A percentile compares a stretch with the other conserved stretches of the same genome.
These are phyloP conservation scores for Eupithecia centaureata DNA, from an alignment of 2,888 invertebrate species.

Conservation along the genomic window DNA sequence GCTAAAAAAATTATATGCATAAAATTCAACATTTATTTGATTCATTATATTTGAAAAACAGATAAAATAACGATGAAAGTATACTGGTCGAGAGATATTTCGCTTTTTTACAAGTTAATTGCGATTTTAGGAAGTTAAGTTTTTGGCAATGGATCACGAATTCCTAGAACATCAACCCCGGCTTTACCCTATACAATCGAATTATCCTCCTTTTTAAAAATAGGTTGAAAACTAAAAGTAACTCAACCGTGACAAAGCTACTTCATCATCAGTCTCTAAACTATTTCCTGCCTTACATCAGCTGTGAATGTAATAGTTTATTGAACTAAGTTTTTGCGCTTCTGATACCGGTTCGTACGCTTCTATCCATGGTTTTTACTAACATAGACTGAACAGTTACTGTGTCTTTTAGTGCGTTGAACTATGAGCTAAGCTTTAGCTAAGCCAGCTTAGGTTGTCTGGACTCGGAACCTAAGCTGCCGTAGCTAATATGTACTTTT, in stretches of 20 bases:
- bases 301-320: slow-evolving; percentile 47
- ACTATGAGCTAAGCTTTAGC: slow-evolving; percentile 7
- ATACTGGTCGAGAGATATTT: too few species aligned
- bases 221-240: too few species aligned
- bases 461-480: not conserved
- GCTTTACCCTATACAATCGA: too few species aligned
- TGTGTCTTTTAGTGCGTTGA: slow-evolving; percentile 13
- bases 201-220: too few species aligned
- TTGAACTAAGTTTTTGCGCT: slow-evolving; percentile 57
- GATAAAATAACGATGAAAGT: too few species aligned
- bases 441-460: not conserved
- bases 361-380: slow-evolving; percentile 46
- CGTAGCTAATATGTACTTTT: not conserved
- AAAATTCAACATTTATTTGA: too few species aligned
- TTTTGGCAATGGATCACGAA: too few species aligned
- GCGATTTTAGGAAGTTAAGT: too few species aligned
- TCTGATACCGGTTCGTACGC: slow-evolving; percentile 45
- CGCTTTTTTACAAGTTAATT: too few species aligned
- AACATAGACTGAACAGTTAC: slow-evolving; percentile 2
- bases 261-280: not conserved
- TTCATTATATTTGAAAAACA: too few species aligned
- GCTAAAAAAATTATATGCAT: too few species aligned
- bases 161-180: too few species aligned
- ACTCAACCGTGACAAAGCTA: not conserved
- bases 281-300: slow-evolving; percentile 16